phyloP scores from a whole-genome alignment of 2,888 invertebrate species.

The Helobdella robusta region DNA sequence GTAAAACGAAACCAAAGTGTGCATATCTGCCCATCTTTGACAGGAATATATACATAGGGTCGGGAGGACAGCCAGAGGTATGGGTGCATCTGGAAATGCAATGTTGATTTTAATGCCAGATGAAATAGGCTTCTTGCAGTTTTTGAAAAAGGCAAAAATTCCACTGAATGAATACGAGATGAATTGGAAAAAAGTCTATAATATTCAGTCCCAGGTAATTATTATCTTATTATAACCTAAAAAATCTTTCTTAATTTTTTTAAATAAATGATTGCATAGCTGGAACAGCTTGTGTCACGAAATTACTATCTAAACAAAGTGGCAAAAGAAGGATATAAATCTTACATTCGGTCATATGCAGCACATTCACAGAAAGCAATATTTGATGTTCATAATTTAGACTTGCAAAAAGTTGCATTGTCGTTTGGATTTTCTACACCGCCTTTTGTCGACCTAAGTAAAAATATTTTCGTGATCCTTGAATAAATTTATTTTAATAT shows the following conservation, averaged over 20 bases:
- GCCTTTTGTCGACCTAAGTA: conserved; percentile 81
- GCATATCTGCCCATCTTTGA: neutral
- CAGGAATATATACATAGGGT: conserved; percentile 97
- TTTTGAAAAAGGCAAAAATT: conserved; percentile 82
- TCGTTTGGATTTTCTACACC: conserved; percentile 94
- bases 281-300: conserved; percentile 84
- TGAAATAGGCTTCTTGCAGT: conserved; percentile 86
- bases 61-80: conserved; percentile 90
- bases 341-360: conserved; percentile 89
- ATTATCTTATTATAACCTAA: neutral
- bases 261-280: too few relatives aligned
- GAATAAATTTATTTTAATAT: too few relatives aligned
- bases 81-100: conserved; percentile 84
- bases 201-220: conserved; percentile 82
- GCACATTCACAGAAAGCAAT: conserved; percentile 89
- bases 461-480: too few relatives aligned
- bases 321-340: conserved; percentile 82
- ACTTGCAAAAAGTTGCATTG: conserved; percentile 55
- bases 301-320: conserved; percentile 91
- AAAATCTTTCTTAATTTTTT: neutral
- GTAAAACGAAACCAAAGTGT: neutral
- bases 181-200: conserved; percentile 89
- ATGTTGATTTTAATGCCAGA: conserved; percentile 82
- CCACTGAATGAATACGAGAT: conserved; percentile 94
- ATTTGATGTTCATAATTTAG: conserved; percentile 81